Evolutionary conservation across 2,797 vertebrate genomes (phyloP).

Genomic region (Spondyliosoma cantharus): DNA sequence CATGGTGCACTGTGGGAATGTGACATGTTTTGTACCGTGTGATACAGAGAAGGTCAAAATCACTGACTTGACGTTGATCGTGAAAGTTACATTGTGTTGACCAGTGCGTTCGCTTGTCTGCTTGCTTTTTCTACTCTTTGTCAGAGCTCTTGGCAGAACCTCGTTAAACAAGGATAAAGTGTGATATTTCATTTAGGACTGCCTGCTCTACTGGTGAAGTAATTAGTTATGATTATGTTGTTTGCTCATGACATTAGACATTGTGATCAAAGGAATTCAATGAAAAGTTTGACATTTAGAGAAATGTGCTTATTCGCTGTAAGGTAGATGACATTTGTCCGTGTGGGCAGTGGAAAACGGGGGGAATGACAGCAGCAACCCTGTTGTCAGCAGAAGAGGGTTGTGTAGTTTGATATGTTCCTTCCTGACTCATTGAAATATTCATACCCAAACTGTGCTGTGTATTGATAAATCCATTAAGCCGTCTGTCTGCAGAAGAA

Average conservation of each 20-base stretch:
- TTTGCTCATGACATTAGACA: background rate
- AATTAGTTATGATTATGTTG: constrained; percentile 8
- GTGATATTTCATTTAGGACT: background rate
- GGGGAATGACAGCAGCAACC: background rate
- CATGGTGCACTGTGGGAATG: constrained; percentile 5
- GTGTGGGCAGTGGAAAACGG: background rate
- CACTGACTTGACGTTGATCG: constrained; percentile 46
- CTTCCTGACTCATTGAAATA: too few species aligned
- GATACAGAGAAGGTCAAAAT: constrained; percentile 38
- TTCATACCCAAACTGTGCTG: too few species aligned
- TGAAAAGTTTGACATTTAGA: constrained; percentile 2
- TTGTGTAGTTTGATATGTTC: too few species aligned
- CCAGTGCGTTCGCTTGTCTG: constrained; percentile 15
- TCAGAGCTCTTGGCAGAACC: constrained; percentile 14
- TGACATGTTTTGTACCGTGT: constrained; percentile 24
- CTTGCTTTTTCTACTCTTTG: constrained; percentile 19
- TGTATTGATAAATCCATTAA: too few species aligned
- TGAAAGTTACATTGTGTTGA: constrained; percentile 31
- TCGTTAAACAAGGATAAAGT: constrained; percentile 2
- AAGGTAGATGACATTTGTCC: background rate
- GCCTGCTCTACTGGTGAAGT: constrained; percentile 14
- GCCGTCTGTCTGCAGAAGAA: too few species aligned
- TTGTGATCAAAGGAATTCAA: constrained; percentile 15
- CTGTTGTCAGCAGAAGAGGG: too few species aligned
- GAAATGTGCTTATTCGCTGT: background rate